Conservation (phyloP, 1,140 invertebrate genomes). For the Nomia melanderi region DNA sequence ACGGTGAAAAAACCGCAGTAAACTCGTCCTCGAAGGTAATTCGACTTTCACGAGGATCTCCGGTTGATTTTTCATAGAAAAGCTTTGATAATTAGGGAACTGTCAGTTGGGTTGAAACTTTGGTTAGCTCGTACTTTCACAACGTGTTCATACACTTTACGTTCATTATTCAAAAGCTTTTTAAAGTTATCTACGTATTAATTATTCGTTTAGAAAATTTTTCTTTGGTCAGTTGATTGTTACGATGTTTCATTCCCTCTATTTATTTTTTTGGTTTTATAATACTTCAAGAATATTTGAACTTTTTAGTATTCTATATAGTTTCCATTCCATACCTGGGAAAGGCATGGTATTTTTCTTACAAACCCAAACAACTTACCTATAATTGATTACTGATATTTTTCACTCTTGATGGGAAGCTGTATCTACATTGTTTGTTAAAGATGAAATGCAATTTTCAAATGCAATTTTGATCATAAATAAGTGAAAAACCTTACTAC, state of each 20-base stretch:
- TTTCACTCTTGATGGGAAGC: not conserved
- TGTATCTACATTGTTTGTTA: too few relatives aligned
- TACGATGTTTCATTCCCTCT: not conserved
- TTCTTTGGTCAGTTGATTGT: not conserved
- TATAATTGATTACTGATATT: not conserved
- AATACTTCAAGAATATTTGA: not conserved
- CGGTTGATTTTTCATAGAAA: conserved; percentile 7
- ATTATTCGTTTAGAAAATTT: not conserved
- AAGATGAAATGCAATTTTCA: not conserved
- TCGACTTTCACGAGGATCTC: conserved; percentile 7
- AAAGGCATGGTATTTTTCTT: not conserved
- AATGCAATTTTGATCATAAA: not conserved
- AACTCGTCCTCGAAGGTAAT: conserved; percentile 43
- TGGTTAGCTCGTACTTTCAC: conserved; percentile 61
- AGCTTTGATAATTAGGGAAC: not conserved
- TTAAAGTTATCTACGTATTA: not conserved
- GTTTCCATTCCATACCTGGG: not conserved
- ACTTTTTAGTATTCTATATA: not conserved
- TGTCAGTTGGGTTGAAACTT: conserved; percentile 58
- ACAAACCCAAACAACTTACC: not conserved
- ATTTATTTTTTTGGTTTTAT: not conserved
- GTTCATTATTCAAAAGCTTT: not conserved
- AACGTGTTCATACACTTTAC: conserved; percentile 25
- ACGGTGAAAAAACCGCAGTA: conserved; percentile 41
- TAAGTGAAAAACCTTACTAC: not conserved